Conservation (phyloP, 2,797 vertebrate genomes). For the Xyrichtys novacula region DNA sequence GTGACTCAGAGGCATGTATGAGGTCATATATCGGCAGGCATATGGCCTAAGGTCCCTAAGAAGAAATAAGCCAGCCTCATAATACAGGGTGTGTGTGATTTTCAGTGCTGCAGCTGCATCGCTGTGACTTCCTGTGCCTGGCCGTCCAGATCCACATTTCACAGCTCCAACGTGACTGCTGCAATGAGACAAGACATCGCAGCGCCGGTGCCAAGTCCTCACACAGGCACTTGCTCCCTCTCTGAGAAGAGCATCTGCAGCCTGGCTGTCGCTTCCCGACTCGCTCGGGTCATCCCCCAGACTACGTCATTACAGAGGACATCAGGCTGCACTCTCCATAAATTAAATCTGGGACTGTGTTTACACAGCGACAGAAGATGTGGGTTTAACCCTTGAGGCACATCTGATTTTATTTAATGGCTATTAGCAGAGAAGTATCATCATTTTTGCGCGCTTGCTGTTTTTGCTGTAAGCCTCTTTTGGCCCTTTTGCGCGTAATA, state of each 20-base stretch:
- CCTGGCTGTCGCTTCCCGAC: slow-evolving; percentile 64
- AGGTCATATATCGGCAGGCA: slow-evolving; percentile 47
- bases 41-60: slow-evolving; percentile 36
- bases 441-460: background rate
- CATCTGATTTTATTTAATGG: slow-evolving; percentile 9
- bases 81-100: slow-evolving; percentile 60
- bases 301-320: slow-evolving; percentile 80
- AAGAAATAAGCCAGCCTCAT: slow-evolving; percentile 59
- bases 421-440: background rate
- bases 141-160: slow-evolving; percentile 68
- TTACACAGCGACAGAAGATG: slow-evolving; percentile 52
- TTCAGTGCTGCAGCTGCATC: slow-evolving; percentile 69
- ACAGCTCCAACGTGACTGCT: slow-evolving; percentile 70
- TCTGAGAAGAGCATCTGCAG: slow-evolving; percentile 75
- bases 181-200: slow-evolving; percentile 71
- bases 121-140: slow-evolving; percentile 61
- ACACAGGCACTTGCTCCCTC: slow-evolving; percentile 69
- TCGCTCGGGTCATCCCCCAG: slow-evolving; percentile 75
- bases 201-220: slow-evolving; percentile 72
- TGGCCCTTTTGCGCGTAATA: too few species aligned
- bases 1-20: slow-evolving; percentile 34
- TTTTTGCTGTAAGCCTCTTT: background rate
- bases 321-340: slow-evolving; percentile 78
- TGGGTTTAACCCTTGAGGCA: slow-evolving; percentile 60
- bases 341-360: slow-evolving; percentile 78